Percentiles rank a stretch among this genome's conserved stretches.
These are phyloP conservation scores for Neoniphon sammara DNA, from an alignment of 2,797 vertebrate genomes.

Conservation along the genomic window DNA sequence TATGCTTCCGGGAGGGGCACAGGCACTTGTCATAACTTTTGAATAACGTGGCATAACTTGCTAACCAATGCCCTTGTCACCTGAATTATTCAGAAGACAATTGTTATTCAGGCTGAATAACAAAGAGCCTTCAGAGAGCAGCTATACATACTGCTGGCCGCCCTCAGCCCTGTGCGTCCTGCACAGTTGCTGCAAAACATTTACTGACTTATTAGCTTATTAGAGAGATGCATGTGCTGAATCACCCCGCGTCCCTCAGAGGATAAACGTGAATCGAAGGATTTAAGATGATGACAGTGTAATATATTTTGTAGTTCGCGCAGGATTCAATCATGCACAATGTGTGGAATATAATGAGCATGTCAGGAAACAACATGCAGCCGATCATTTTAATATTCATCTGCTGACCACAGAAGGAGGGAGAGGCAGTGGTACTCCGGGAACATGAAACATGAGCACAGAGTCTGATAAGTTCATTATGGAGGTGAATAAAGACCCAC, in stretches of 20 bases:
- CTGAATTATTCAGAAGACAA: background rate
- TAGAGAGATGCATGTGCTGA: background rate
- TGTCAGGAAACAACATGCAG: background rate
- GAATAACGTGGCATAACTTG: background rate
- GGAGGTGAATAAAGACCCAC: constrained; percentile 24
- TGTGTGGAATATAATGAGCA: constrained; percentile 24
- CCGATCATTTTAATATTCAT: constrained; percentile 45
- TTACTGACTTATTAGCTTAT: background rate
- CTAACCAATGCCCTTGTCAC: background rate
- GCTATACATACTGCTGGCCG: no score
- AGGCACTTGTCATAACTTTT: constrained; percentile 14
- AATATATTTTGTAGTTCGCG: background rate
- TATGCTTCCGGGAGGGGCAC: background rate
- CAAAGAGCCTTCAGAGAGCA: background rate
- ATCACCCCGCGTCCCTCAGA: constrained; percentile 10
- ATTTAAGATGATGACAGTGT: background rate
- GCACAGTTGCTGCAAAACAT: background rate
- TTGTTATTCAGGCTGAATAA: no score
- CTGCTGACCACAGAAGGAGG: constrained; percentile 17
- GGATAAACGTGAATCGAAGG: constrained; percentile 16
- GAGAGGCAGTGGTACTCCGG: constrained; percentile 4
- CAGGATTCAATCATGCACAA: background rate
- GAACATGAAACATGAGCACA: constrained; percentile 43
- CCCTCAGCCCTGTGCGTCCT: background rate
- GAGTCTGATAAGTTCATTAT: constrained; percentile 45